Base-by-base conservation (phyloP, 2,113 vertebrate species). In the Neodon shergylaensis region DNA sequence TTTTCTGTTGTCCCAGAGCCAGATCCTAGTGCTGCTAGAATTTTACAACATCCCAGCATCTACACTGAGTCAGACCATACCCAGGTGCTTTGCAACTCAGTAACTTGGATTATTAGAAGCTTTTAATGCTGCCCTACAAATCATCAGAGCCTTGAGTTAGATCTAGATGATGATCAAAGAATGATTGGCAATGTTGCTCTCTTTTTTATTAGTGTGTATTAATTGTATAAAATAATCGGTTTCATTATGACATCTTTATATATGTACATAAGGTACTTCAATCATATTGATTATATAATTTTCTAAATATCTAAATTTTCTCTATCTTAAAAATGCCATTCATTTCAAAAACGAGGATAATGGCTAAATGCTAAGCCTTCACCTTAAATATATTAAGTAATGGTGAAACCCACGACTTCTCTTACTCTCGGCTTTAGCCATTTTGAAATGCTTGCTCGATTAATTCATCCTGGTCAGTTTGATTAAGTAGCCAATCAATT, bases 401-500 rank as follows among this genome's bases (percentile, higher is more conserved):
- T 65, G 47, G 22, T 1, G 49, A 96, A 79, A 76, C 58, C 66
- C 39, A 33, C 44, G n/a, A 77, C 92, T 96, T 95, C 87, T 36
- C 52, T 95, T 93, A 91, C 9, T 58, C n/a, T 13, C 72, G 44
- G 68, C 16, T 92, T 96, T 85, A 93, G 76, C 21, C 82, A 79
- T 89, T 86, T 91, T 91, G 49, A 93, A 65, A 19, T n/a, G 36
- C n/a, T 44, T 63, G 24, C 70, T 82, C 65, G n/a, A 66, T 89
- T 90, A 92, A 94, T 96, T 92, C 82, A 90, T 94, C 77, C 85
- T 74, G 42, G 83, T 96, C 87, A 83, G 61, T 87, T 63, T 83
- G 92, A 94, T 76, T 96, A 92, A 91, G 88, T 91, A 95, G 77
- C 91, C 63, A 82, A 84, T 94, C 90, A 94, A 90, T 94, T 94